Evolutionary conservation across 2,797 vertebrate genomes (phyloP), one percentile per base, ranked within the genome.

Genomic region (Scarus forsteni): DNA sequence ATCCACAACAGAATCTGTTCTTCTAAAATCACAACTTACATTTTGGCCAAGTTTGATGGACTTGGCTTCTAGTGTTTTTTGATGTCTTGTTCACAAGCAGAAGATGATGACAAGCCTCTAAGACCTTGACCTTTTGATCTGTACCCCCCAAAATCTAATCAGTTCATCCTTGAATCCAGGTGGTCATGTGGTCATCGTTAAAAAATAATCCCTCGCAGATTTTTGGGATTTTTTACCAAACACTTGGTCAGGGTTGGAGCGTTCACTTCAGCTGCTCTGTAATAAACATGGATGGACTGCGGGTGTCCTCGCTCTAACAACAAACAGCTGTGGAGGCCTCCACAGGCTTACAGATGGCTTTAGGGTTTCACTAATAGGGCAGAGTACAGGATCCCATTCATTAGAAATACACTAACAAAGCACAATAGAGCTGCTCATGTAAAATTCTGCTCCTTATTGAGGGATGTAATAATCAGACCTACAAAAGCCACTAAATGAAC

Each of bases 241-340:
- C 27, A 27, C 27, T 27, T 27, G 14, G 34, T 36, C 3, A 38
- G 66, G 84, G 60, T 85, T 83, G 83, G 74, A 81, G 81, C 76
- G 79, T 85, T 88, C 75, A 85, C 84, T 80, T 87, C 67, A 81
- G 63, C 50, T 18, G 46, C 74, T 18, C 81, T 90, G 73, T 85
- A 89, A 90, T 93, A 91, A 94, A 93, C 88, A 92, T 83, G 88
- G 80, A 90, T 92, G 87, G 83, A 69, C 73, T 74, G 80, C 72
- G 79, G 78, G 86, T 89, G 89, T 71, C 90, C 79, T 77, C 60
- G 39, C 79, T 81, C 55, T 90, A 93, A 92, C 84, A 88, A 79
- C 79, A 91, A 91, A 86, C 92, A 92, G 86, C 91, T 92, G 77
- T 63, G 73, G 56, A 68, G 65, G 75, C 82, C 19, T 66, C 43